A percentile compares a stretch with the other conserved stretches of the same genome.
Evolutionary conservation across 2,797 vertebrate genomes (phyloP).

Genomic region (Lepus oiostolus): DNA sequence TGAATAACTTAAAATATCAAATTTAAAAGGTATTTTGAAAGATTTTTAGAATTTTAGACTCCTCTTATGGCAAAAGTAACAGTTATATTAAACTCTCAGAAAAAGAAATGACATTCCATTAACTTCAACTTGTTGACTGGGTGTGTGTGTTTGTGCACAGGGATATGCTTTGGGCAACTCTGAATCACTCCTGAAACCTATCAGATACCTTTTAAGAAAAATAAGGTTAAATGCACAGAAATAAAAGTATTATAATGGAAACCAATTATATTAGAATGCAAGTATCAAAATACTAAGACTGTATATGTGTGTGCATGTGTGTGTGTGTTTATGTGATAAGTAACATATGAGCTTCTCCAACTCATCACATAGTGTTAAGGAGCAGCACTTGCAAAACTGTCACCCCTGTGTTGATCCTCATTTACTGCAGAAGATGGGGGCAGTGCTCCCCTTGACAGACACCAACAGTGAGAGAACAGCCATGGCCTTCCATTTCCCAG

Average conservation of each 20-base stretch:
- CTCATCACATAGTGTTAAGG: not conserved
- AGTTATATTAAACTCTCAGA: not conserved
- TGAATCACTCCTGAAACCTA: not conserved
- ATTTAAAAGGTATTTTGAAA: conserved; percentile 19
- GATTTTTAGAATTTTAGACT: conserved; percentile 13
- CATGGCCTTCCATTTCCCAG: not conserved
- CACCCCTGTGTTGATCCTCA: not conserved
- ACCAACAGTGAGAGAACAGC: not conserved
- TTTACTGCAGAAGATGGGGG: not conserved
- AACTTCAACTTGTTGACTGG: not conserved
- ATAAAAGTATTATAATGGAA: conserved; percentile 20
- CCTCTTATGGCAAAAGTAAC: not conserved
- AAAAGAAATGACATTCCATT: conserved; percentile 3
- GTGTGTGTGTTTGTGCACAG: rapidly evolving
- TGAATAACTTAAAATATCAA: not conserved
- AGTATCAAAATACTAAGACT: not conserved
- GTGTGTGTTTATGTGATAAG: not conserved
- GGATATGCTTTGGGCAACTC: not conserved
- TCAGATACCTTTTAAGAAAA: not conserved
- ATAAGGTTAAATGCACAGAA: not conserved
- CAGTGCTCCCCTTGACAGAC: not conserved
- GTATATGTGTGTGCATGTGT: too few species aligned
- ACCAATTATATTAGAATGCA: not conserved
- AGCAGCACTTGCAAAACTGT: not conserved
- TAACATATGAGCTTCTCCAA: not conserved